phyloP scores from a whole-genome alignment of 2,113 vertebrate species.

The Lasiurus cinereus region DNA sequence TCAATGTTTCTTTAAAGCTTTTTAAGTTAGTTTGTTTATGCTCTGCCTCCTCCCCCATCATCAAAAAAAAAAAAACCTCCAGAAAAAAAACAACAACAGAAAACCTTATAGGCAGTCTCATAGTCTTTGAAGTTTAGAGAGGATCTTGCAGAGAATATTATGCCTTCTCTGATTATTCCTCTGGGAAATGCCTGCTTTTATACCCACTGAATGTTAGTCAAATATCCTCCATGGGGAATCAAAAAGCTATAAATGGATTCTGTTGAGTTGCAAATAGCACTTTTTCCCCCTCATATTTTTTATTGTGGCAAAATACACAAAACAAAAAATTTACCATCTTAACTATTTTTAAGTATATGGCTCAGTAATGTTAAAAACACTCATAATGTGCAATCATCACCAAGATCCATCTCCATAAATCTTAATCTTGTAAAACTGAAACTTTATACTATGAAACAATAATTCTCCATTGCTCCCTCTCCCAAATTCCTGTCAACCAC shows the following conservation, averaged over 20 bases:
- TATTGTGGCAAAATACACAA: conserved; percentile 7
- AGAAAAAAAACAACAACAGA: conserved; percentile 36
- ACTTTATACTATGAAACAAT: not conserved
- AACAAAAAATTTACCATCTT: conserved; percentile 27
- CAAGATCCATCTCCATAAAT: not conserved
- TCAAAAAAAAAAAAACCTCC: not conserved
- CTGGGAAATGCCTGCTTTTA: conserved; percentile 72
- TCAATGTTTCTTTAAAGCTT: not conserved
- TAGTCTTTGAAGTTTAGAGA: conserved; percentile 70
- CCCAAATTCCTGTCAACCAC: not conserved
- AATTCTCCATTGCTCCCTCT: not conserved
- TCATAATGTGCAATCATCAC: not conserved
- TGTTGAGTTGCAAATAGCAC: conserved; percentile 36
- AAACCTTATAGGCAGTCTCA: conserved; percentile 51
- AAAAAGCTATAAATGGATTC: conserved; percentile 55
- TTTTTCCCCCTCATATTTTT: not conserved
- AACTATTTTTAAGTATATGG: not conserved
- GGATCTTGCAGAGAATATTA: conserved; percentile 55
- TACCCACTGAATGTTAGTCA: conserved; percentile 60
- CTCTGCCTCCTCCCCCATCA: conserved; percentile 40
- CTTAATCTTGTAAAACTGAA: not conserved
- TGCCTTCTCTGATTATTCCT: conserved; percentile 62
- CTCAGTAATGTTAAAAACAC: not conserved
- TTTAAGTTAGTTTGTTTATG: conserved; percentile 61
- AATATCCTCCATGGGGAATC: conserved; percentile 54